A percentile compares a stretch with the other conserved stretches of the same genome.
Evolutionary conservation across 2,888 invertebrate species (phyloP).

Genomic region (Drepana falcataria): DNA sequence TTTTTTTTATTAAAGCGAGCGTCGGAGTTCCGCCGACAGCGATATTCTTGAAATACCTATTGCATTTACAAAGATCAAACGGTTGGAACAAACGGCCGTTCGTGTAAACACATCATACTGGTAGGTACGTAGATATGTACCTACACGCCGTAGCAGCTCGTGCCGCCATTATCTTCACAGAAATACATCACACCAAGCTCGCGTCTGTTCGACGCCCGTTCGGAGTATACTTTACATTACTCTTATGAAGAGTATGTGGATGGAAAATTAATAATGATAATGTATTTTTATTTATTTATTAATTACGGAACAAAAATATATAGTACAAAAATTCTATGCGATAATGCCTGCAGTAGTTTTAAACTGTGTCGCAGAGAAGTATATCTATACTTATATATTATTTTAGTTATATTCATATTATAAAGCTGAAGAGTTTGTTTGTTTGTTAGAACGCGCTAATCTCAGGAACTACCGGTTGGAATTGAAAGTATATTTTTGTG

Average conservation of each 20-base stretch:
- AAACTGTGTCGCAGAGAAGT: no score
- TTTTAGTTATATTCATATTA: no score
- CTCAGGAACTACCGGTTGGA: no score
- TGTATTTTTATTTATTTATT: no score
- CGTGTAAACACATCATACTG: conserved; percentile 70
- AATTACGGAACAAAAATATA: no score
- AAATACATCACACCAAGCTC: conserved; percentile 39
- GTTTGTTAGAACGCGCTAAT: no score
- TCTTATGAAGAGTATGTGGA: not conserved
- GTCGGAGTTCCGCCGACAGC: conserved; percentile 55
- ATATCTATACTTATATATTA: no score
- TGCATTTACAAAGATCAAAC: conserved; percentile 78
- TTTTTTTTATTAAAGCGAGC: conserved; percentile 62
- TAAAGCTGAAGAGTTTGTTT: no score
- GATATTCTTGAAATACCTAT: conserved; percentile 76
- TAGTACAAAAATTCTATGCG: no score
- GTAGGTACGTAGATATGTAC: conserved; percentile 12
- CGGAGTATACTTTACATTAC: not conserved
- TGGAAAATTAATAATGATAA: not conserved
- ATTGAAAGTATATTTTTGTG: no score
- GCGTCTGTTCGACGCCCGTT: conserved; percentile 1
- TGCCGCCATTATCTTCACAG: conserved; percentile 36
- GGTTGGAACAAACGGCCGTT: conserved; percentile 67
- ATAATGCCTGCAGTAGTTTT: no score
- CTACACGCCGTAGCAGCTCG: conserved; percentile 12